Evolutionary conservation across 1,140 invertebrate genomes (phyloP), one percentile per base, ranked within the genome.

Genomic region (Pseudomyrmex cubaensis): DNA sequence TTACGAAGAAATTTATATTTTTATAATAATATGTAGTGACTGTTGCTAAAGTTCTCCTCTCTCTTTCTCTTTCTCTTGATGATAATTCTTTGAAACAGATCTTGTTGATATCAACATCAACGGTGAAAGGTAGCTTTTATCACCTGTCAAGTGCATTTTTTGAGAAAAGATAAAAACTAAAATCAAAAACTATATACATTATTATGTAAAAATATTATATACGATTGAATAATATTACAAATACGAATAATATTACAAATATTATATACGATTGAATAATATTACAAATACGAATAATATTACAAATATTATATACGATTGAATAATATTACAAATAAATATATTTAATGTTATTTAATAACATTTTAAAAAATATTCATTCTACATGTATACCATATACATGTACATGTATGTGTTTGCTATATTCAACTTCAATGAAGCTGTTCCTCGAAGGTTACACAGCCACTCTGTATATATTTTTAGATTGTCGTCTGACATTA

Each of bases 11-110:
- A 35, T 35, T 7, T 35, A 35, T 35, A 35, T 67, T 44, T 72
- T 80, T 80, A 70, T 22, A 72, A 80, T 72, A 70, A 80, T 57
- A 61, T 7, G 2, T 35, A 35, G 35, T 1, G 35, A 50, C 64
- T 80, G 15, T 80, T 13, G 22, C 15, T 57, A 57, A 20, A 15
- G 48, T 7, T 48, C 46, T 17, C 20, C 46, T 35, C 20, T 35
- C 35, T 15, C 13, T 35, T 48, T 22, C 20, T 59, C 12, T 48
- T 70, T 70, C 48, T 25, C 52, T 22, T n/a, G 13, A 59, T 25
- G 35, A 17, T 13, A 25, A 70, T 15, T 57, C 17, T 5, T 78
- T 20, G 20, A 78, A 20, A 17, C 46, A 48, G 52, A 69, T 15
- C 22, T 76, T 44, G 48, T 15, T 66, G 2, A 22, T 66, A 54